A percentile compares a stretch with the other conserved stretches of the same genome.
Evolutionary conservation across 2,113 vertebrate species (phyloP).

Genomic region (Tichodroma muraria): DNA sequence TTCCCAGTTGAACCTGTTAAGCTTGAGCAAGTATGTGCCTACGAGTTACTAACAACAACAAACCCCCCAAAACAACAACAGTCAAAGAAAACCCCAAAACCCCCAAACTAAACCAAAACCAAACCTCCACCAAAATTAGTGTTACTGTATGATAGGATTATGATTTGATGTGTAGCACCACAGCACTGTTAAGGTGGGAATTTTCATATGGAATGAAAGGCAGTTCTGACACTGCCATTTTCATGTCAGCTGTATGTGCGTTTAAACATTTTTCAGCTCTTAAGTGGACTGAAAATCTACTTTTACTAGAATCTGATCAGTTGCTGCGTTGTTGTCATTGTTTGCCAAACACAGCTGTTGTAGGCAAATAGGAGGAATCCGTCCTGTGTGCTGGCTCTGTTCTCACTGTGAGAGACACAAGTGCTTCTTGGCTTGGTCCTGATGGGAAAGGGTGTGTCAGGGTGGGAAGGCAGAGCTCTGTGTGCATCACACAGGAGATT

Average conservation of each 20-base stretch:
- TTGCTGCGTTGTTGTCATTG: rapidly evolving
- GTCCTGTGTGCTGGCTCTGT: background rate
- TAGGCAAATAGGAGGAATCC: background rate
- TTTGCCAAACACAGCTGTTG: background rate
- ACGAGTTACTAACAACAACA: background rate
- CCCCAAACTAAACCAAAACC: background rate
- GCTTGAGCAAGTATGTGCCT: background rate
- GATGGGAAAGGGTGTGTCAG: background rate
- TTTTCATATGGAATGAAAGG: background rate
- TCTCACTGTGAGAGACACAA: background rate
- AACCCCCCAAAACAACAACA: background rate
- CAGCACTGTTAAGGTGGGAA: background rate
- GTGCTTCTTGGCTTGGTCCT: rapidly evolving
- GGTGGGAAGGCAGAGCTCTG: background rate
- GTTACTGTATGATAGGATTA: background rate
- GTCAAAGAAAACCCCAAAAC: too few relatives aligned
- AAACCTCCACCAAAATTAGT: rapidly evolving
- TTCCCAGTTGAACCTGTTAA: background rate
- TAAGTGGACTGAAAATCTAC: background rate
- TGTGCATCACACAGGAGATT: rapidly evolving
- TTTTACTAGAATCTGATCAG: background rate
- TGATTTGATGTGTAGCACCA: background rate
- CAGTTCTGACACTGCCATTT: background rate
- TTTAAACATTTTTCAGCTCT: background rate
- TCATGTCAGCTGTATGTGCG: too few relatives aligned